Percentiles rank a stretch among this genome's conserved stretches.
phyloP scores from a whole-genome alignment of 2,888 invertebrate species.

The Drosophila ezoana region DNA sequence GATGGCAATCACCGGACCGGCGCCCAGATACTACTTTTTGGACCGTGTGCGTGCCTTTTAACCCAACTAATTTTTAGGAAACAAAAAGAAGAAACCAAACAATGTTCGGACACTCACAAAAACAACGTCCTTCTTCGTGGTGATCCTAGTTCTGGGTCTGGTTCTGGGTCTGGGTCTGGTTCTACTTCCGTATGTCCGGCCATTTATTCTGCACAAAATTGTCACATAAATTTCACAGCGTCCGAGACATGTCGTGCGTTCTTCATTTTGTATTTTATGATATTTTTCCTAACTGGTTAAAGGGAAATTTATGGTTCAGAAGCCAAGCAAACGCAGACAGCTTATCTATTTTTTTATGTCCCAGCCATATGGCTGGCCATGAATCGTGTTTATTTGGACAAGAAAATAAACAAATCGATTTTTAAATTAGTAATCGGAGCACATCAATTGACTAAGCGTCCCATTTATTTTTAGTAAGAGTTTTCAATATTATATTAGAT shows the following conservation, averaged over 20 bases:
- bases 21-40: slow-evolving; percentile 6
- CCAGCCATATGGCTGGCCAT: background rate
- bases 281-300: slow-evolving; percentile 74
- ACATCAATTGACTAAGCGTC: too few species aligned
- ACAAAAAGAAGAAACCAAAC: background rate
- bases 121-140: slow-evolving; percentile 41
- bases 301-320: slow-evolving; percentile 59
- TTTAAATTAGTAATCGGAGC: background rate
- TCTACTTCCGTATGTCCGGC: slow-evolving; percentile 36
- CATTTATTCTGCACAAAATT: slow-evolving; percentile 78
- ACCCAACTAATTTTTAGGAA: slow-evolving; percentile 66
- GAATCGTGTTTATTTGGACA: background rate
- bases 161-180: slow-evolving; percentile 5
- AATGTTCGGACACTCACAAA: slow-evolving; percentile 25
- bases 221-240: slow-evolving; percentile 75
- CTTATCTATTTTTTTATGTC: slow-evolving; percentile 2
- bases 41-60: slow-evolving; percentile 70
- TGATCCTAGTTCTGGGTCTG: slow-evolving; percentile 5
- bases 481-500: too few species aligned
- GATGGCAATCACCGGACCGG: slow-evolving; percentile 47
- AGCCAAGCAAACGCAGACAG: slow-evolving; percentile 23
- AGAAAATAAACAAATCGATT: background rate
- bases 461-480: background rate
- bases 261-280: slow-evolving; percentile 80
- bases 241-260: slow-evolving; percentile 78